phyloP scores from a whole-genome alignment of 1,140 invertebrate genomes.

The Diorhabda sublineata region DNA sequence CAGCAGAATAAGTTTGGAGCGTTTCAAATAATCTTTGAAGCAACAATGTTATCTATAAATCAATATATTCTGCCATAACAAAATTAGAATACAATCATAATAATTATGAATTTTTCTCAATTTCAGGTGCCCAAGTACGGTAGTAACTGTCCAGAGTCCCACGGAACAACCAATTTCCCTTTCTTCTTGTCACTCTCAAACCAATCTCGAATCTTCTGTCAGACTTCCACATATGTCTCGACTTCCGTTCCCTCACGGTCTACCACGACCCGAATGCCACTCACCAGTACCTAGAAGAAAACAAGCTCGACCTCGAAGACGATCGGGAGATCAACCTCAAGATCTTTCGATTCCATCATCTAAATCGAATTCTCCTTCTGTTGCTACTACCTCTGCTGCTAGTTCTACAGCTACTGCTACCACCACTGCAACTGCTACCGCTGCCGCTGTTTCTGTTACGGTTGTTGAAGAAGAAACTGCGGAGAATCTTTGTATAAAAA shows the following conservation, averaged over 20 bases:
- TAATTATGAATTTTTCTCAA: background rate
- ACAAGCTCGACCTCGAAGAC: slow-evolving; percentile 72
- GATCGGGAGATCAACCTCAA: slow-evolving; percentile 72
- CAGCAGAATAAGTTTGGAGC: too few species aligned
- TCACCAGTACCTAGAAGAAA: slow-evolving; percentile 74
- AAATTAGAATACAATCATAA: too few species aligned
- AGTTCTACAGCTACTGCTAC: too few species aligned
- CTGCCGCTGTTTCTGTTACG: too few species aligned
- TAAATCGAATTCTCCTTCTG: slow-evolving; percentile 31
- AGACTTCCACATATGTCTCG: slow-evolving; percentile 52
- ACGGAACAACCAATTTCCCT: slow-evolving; percentile 30
- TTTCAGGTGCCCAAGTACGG: slow-evolving; percentile 32
- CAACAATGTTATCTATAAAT: too few species aligned
- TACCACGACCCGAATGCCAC: slow-evolving; percentile 49
- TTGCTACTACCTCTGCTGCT: too few species aligned
- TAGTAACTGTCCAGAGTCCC: slow-evolving; percentile 30
- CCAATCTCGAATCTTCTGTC: slow-evolving; percentile 37
- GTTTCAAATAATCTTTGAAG: too few species aligned
- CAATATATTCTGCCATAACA: too few species aligned
- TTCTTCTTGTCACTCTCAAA: slow-evolving; percentile 28
- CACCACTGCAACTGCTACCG: too few species aligned
- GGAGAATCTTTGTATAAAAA: slow-evolving; percentile 53
- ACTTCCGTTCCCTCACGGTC: slow-evolving; percentile 49
- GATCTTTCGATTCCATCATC: slow-evolving; percentile 48
- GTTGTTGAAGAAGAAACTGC: slow-evolving; percentile 36